Evolutionary conservation across 2,113 vertebrate species (phyloP).

Genomic region (Tor tambroides): DNA sequence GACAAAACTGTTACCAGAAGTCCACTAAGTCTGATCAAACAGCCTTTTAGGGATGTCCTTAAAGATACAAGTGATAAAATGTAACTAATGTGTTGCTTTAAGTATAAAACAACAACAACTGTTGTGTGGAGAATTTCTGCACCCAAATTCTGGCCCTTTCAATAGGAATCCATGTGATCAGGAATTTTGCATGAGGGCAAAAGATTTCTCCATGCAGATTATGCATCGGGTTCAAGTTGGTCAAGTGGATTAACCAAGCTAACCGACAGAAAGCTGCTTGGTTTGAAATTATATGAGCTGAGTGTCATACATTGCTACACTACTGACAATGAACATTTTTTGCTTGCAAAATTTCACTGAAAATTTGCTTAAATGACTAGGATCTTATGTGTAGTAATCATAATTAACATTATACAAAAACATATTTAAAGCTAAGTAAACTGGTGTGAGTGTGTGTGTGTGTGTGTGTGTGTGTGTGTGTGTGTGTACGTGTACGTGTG

Average conservation of each 20-base stretch:
- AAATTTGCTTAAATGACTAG: too few species aligned
- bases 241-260: not conserved
- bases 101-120: too few species aligned
- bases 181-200: not conserved
- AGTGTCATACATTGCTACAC: not conserved
- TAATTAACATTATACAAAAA: not conserved
- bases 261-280: not conserved
- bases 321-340: not conserved
- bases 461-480: not conserved
- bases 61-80: not conserved
- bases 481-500: not conserved
- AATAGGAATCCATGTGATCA: not conserved
- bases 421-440: not conserved
- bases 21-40: not conserved
- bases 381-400: not conserved
- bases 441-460: too few species aligned
- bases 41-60: not conserved
- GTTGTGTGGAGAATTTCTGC: too few species aligned
- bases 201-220: not conserved
- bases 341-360: not conserved
- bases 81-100: not conserved
- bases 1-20: not conserved
- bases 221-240: not conserved
- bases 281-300: not conserved
- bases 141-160: not conserved